Percentiles rank a stretch among this genome's conserved stretches.
phyloP scores from a whole-genome alignment of 2,113 vertebrate species.

The Bucco capensis region DNA sequence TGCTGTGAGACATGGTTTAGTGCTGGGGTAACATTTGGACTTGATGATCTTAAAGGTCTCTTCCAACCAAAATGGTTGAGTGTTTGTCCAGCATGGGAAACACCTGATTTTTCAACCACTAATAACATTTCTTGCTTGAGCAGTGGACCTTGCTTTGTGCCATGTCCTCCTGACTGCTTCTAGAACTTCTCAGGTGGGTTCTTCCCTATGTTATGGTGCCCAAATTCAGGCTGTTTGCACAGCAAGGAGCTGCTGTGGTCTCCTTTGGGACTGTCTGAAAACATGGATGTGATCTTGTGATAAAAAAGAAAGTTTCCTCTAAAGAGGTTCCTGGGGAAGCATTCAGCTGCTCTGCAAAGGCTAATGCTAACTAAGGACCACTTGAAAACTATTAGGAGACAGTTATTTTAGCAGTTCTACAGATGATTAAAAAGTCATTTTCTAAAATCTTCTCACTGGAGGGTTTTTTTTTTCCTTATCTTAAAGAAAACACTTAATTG shows the following conservation, averaged over 20 bases:
- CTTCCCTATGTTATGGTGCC: neutral
- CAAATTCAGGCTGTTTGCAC: neutral
- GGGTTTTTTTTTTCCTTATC: constrained; percentile 65
- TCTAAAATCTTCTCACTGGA: constrained; percentile 97
- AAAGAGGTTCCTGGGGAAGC: constrained; percentile 64
- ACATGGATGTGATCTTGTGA: constrained; percentile 18
- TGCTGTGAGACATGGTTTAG: neutral
- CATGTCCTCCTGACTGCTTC: neutral
- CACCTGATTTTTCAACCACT: neutral
- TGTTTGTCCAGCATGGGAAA: neutral
- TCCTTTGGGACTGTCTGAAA: neutral
- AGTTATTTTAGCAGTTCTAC: constrained; percentile 81
- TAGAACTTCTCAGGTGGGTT: neutral
- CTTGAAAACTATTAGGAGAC: constrained; percentile 85
- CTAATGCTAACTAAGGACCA: constrained; percentile 75
- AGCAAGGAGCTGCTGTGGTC: neutral
- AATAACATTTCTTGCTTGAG: neutral
- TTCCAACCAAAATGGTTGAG: neutral
- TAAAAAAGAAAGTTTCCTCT: constrained; percentile 62
- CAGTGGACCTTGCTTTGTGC: neutral
- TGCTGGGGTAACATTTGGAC: neutral
- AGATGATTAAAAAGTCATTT: constrained; percentile 98
- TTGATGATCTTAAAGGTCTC: neutral
- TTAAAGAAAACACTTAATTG: constrained; percentile 93
- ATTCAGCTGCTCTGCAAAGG: constrained; percentile 14